Evolutionary conservation across 2,113 vertebrate species (phyloP).

Genomic region (Tachuris rubrigastra): DNA sequence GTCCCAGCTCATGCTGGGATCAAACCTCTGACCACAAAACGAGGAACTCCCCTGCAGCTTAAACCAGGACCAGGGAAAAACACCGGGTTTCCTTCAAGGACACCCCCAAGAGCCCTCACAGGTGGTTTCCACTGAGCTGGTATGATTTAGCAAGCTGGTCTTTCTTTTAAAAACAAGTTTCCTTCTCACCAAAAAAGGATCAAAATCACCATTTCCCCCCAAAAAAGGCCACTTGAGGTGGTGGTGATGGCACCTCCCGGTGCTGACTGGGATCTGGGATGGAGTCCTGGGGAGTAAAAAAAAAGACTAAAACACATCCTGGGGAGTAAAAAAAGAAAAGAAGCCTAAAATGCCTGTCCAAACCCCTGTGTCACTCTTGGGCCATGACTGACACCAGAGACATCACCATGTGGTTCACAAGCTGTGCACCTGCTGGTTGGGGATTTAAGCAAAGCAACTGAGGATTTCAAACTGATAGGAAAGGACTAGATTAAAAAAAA

Average conservation of each 20-base stretch:
- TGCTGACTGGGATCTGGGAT: neutral
- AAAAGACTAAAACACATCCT: neutral
- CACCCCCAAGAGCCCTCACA: neutral
- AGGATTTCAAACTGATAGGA: neutral
- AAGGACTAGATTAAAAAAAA: neutral
- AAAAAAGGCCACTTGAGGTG: neutral
- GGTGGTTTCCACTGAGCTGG: neutral
- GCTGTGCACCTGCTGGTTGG: neutral
- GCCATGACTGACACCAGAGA: neutral
- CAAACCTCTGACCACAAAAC: neutral
- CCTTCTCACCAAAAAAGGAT: neutral
- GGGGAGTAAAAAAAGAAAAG: neutral
- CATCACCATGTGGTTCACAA: neutral
- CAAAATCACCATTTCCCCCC: neutral
- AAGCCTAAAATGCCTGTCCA: neutral
- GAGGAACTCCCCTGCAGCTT: too few relatives aligned
- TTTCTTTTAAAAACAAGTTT: neutral
- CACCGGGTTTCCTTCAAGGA: rapidly evolving
- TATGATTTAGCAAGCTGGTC: neutral
- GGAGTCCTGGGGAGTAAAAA: neutral
- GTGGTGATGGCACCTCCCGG: rapidly evolving
- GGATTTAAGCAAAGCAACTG: neutral
- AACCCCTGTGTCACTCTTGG: too few relatives aligned
- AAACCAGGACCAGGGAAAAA: neutral
- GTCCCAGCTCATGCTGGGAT: neutral